Evolutionary conservation across 2,797 vertebrate genomes (phyloP), one percentile per base, ranked within the genome.

Genomic region (Fistularia tabacaria): DNA sequence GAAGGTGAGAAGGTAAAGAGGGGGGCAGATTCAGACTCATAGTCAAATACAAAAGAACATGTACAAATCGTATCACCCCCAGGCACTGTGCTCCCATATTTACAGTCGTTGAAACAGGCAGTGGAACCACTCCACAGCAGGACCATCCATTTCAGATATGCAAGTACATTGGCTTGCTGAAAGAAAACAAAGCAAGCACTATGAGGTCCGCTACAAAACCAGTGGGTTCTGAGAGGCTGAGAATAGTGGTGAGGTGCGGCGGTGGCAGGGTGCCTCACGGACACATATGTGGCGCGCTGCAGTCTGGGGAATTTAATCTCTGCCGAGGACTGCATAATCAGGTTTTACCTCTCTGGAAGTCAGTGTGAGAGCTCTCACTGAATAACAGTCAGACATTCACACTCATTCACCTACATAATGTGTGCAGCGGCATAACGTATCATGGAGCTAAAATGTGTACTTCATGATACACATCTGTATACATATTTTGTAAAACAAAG

Each of bases 11-110:
- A 7, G 40, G 10, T 37, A 10, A 36, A 10, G n/a, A 37, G 8
- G 43, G 14, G 6, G 13, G 47, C 1, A 58, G 13, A 8, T 63
- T 68, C 64, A 41, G 66, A 84, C 69, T 81, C 62, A 85, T 80
- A 85, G 77, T 85, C 82, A 87, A 82, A 88, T 88, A 88, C 84
- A 88, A 87, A 89, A 87, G 71, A 89, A 85, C 79, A 87, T 83
- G 74, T 88, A 88, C 83, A 89, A 87, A 88, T 84, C 64, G 74
- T 79, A 76, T 77, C 70, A 82, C 84, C 80, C 79, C 80, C 76
- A 85, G 84, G 84, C 85, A 85, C 81, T 83, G 82, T 77, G 79
- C 81, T 82, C 81, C 83, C 71, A 14, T 82, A 83, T 88, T 83
- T 88, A 86, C 83, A 89, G 83, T 83, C 72, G 52, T 72, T 56